phyloP scores from a whole-genome alignment of 2,797 vertebrate genomes.

The Rhinoraja longicauda region DNA sequence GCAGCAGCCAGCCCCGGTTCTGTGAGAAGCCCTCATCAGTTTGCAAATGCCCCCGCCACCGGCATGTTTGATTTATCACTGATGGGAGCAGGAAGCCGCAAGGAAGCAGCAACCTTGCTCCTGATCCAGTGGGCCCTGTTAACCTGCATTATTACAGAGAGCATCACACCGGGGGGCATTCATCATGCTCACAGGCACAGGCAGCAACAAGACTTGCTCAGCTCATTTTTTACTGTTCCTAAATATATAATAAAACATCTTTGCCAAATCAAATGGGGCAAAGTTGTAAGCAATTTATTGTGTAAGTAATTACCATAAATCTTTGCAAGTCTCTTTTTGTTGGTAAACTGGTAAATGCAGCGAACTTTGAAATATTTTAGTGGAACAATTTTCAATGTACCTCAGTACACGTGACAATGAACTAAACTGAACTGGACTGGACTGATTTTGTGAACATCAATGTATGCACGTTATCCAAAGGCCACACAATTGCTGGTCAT shows the following conservation, averaged over 20 bases:
- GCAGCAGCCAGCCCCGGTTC: not conserved
- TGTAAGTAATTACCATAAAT: not conserved
- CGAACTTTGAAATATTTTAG: not conserved
- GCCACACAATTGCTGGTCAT: not conserved
- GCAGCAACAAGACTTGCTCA: not conserved
- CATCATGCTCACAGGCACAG: not conserved
- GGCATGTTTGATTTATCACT: constrained; percentile 35
- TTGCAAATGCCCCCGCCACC: not conserved
- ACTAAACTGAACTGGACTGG: too few relatives aligned
- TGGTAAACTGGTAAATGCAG: not conserved
- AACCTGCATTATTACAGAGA: constrained; percentile 31
- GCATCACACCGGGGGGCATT: not conserved
- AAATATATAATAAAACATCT: not conserved
- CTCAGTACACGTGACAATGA: too few relatives aligned
- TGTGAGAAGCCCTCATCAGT: not conserved
- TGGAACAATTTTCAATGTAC: not conserved
- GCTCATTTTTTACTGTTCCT: not conserved
- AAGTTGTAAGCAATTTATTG: not conserved
- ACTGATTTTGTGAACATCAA: too few relatives aligned
- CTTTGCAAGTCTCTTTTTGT: not conserved
- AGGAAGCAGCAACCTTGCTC: constrained; percentile 20
- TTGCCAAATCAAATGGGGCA: not conserved
- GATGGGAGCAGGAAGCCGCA: constrained; percentile 22
- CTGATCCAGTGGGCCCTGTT: constrained; percentile 17
- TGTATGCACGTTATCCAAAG: not conserved